Evolutionary conservation across 2,113 vertebrate genomes (phyloP), one percentile per base, ranked within the genome.

Genomic region (Ranitomeya variabilis): DNA sequence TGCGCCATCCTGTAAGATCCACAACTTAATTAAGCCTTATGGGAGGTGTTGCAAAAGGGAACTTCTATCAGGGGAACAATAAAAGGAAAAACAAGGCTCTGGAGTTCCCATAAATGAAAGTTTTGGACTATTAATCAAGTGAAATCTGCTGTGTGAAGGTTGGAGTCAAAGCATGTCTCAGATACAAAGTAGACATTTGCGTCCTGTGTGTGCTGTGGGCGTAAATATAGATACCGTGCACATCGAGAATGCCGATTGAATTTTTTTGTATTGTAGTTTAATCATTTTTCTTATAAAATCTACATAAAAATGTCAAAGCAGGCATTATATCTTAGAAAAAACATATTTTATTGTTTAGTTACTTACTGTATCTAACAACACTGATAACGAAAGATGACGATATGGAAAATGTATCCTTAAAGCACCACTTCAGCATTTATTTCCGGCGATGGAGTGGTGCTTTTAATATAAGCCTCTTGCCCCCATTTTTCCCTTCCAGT

Each of bases 41-140:
- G 81, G 81, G 81, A 83, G n/a, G 21, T 54, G 21, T 62, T 51
- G 64, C 81, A 83, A 83, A 83, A 54, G 62, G 81, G 81, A 83
- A 54, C 64, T 52, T 83, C 64, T 69, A 83, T 21, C 62, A 10
- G 19, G 81, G 81, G 81, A 83, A 83, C 81, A 16, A 21, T 54
- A 16, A 67, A 67, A 12, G 37, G 37, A 45, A 52, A 15, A 21
- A 52, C n/a, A 67, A 19, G 18, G 45, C 64, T 67, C 81, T 3
- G 21, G 59, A 83, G 60, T 51, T 31, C 19, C 60, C 13, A 59
- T 57, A 83, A 67, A 83, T 69, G 45, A 31, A 45, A 69, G 62
- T 67, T 83, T 83, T 83, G 62, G 81, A 23, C 81, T 51, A 83
- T 83, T 83, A 83, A 67, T 83, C 62, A 83, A 83, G 45, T n/a